A percentile compares a stretch with the other conserved stretches of the same genome.
These are phyloP conservation scores for Cuniculus paca DNA, from an alignment of 2,797 vertebrate genomes.

Conservation along the genomic window DNA sequence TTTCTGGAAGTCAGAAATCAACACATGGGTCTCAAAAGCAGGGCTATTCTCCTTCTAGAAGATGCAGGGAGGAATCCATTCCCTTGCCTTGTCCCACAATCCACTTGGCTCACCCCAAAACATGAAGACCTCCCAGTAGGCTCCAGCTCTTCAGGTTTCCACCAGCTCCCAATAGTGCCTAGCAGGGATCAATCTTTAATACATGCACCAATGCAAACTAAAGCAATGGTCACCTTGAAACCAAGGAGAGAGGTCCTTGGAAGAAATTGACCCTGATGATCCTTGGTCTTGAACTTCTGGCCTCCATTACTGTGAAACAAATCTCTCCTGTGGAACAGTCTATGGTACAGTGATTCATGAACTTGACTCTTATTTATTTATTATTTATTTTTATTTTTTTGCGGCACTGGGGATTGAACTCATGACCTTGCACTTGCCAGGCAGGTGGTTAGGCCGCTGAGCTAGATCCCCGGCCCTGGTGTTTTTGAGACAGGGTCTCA, in stretches of 20 bases:
- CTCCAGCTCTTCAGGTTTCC: neutral
- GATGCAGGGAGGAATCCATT: neutral
- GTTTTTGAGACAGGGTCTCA: no score
- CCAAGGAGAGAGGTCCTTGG: neutral
- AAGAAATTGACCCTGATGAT: neutral
- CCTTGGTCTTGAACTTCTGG: neutral
- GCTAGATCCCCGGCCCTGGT: no score
- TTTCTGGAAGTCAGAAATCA: neutral
- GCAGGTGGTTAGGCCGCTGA: no score
- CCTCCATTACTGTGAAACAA: neutral
- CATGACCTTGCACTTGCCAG: no score
- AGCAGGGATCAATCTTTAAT: neutral
- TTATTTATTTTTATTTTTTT: no score
- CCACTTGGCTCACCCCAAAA: neutral
- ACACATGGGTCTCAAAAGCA: neutral
- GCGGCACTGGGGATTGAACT: no score
- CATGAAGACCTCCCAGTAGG: neutral
- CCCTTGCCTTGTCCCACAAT: neutral
- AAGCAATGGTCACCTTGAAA: neutral
- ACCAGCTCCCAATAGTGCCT: neutral
- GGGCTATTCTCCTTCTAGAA: neutral
- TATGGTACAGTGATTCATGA: neutral
- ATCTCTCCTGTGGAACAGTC: neutral
- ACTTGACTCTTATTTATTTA: neutral
- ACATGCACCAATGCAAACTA: neutral